Evolutionary conservation across 2,797 vertebrate species (phyloP), one percentile per base, ranked within the genome.

Genomic region (Oceanodroma leucorhoa): DNA sequence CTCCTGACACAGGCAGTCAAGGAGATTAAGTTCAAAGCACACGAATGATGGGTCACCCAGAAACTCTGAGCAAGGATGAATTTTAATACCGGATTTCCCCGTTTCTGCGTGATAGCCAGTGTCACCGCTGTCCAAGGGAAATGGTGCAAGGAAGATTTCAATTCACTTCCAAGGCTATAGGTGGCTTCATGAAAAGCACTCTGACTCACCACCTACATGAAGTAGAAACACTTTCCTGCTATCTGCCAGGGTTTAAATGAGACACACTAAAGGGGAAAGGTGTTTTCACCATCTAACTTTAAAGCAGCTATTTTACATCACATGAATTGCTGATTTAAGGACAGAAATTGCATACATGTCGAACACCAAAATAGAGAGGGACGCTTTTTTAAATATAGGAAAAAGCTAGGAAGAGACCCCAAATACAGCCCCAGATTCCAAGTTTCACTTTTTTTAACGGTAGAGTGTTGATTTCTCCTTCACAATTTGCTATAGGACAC

Each of bases 91-190:
- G 40, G 10, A 40, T 34, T 34, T 57, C 43, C 48, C 61, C 30
- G 5, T 13, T 27, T 45, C 17, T 19, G 48, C 1, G 1, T 2
- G 4, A 27, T 0, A 30, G 20, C 7, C 27, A 40, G 26, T 3
- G 9, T 16, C 32, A 8, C 19, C 15, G 30, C 36, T 24, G 50
- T 3, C 18, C 19, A 27, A 23, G 32, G 38, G 14, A 26, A 16
- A 36, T 8, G 13, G 16, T 16, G 5, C 46, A 27, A 24, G 12
- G 32, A 19, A 36, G n/a, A 32, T n/a, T 46, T 18, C 1, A 0
- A 41, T 53, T 64, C 9, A 2, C 23, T 6, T 73, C 57, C 54
- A 50, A 36, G 62, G 43, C 36, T 38, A 5, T 0, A 41, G 34
- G 43, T 6, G 15, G 38, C 55, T 58, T 46, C 30, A 8, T 2